Conservation (phyloP, 2,888 invertebrate species). For the Heliconius ismenius region DNA sequence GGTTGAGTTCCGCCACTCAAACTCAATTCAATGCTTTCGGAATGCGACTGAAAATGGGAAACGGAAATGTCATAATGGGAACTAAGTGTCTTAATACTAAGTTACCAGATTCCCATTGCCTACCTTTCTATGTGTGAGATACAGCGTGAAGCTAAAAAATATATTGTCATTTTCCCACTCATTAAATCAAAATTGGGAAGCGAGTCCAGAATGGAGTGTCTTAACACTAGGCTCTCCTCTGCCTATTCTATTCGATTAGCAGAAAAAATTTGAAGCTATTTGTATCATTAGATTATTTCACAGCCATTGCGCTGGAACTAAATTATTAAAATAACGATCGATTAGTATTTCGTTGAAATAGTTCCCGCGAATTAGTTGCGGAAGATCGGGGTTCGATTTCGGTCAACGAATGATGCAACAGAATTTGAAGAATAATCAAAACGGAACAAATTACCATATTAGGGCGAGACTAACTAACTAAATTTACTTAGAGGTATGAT, state of each 20-base stretch:
- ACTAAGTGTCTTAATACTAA: not conserved
- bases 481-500: conserved; percentile 5
- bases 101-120: not conserved
- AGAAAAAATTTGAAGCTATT: no score
- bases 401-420: conserved; percentile 24
- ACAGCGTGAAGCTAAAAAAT: not conserved
- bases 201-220: not conserved
- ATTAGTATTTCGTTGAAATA: conserved; percentile 13
- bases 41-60: not conserved
- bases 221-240: not conserved
- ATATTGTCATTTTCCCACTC: no score
- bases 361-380: conserved; percentile 32
- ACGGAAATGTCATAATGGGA: no score
- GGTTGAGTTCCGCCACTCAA: not conserved
- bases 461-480: not conserved
- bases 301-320: not conserved
- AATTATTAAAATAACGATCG: conserved; percentile 23
- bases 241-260: not conserved
- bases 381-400: conserved; percentile 24
- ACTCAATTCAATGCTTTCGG: not conserved
- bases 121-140: not conserved
- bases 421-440: conserved; percentile 14
- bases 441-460: conserved; percentile 28
- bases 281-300: not conserved
- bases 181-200: not conserved